A percentile compares a stretch with the other conserved stretches of the same genome.
Conservation (phyloP, 2,888 invertebrate genomes). For the Epinotia bilunana region DNA sequence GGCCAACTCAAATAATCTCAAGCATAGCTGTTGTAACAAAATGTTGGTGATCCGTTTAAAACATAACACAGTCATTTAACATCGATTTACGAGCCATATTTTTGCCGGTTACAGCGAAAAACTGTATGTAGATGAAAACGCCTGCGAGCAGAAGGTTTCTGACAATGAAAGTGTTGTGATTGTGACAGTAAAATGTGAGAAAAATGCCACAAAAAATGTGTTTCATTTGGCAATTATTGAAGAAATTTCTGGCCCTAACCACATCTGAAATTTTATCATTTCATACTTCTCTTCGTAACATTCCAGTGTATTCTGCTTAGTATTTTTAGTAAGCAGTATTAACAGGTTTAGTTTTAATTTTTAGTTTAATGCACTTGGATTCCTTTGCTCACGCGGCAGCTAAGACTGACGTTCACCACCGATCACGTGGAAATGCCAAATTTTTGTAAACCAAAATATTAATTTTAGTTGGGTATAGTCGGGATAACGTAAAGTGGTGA, state of each 20-base stretch:
- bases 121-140: no score
- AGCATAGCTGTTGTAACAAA: no score
- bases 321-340: conserved; percentile 21
- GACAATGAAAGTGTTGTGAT: no score
- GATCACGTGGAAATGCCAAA: conserved; percentile 63
- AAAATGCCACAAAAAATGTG: background rate
- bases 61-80: no score
- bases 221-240: background rate
- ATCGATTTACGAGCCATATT: no score
- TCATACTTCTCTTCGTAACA: conserved; percentile 40
- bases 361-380: conserved; percentile 36
- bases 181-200: background rate
- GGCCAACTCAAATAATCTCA: no score
- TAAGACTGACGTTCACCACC: conserved; percentile 63
- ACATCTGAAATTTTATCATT: background rate
- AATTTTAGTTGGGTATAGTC: conserved; percentile 46
- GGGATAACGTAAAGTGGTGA: background rate
- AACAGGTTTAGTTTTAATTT: conserved; percentile 43
- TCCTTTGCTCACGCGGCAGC: conserved; percentile 49
- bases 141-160: no score
- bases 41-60: no score
- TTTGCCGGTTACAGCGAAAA: no score
- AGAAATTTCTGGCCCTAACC: background rate
- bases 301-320: conserved; percentile 42
- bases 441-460: conserved; percentile 62